Evolutionary conservation across 2,113 vertebrate genomes (phyloP), one percentile per base, ranked within the genome.

Genomic region (Alligator sinensis): DNA sequence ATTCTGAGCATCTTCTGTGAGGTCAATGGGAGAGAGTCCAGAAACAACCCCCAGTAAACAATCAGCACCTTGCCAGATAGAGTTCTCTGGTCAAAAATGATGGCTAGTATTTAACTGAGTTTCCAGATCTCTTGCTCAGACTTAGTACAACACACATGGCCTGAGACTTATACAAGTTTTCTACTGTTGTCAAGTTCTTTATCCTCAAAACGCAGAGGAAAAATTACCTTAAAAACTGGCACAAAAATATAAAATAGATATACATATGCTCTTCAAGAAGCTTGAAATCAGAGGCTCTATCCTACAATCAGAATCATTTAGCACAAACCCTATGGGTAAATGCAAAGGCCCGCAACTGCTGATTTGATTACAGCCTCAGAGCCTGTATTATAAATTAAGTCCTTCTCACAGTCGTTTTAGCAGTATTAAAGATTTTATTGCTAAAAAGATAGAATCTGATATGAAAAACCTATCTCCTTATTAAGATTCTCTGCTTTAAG

Each of bases 401-500:
- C 80, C 30, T 84, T 90, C 60, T 70, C 47, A 38, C 28, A 16
- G 75, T 30, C 75, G 82, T 93, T 95, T 90, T 68, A 77, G 64
- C 28, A 87, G 75, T 82, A 84, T 64, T 55, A 47, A 90, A 38
- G 82, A 92, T 9, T 5, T 61, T 60, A 80, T 21, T 75, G 84
- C 89, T 92, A 80, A 86, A 70, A 77, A 89, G 88, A 75, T 62
- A 77, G 77, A 84, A 91, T 95, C 58, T 27, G 34, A 66, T 61
- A 80, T 77, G 59, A 95, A 95, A 94, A 84, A 94, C 27, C 38
- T 38, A 38, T 87, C 93, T 77, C 91, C 72, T 95, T 82, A 90
- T 70, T 12, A 68, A 0, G 15, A 94, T 94, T 93, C 83, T 86
- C 83, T 2, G 1, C 75, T 86, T 96, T 80, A 91, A 47, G 47